phyloP scores from a whole-genome alignment of 2,888 invertebrate genomes.

The Malacosoma neustria region DNA sequence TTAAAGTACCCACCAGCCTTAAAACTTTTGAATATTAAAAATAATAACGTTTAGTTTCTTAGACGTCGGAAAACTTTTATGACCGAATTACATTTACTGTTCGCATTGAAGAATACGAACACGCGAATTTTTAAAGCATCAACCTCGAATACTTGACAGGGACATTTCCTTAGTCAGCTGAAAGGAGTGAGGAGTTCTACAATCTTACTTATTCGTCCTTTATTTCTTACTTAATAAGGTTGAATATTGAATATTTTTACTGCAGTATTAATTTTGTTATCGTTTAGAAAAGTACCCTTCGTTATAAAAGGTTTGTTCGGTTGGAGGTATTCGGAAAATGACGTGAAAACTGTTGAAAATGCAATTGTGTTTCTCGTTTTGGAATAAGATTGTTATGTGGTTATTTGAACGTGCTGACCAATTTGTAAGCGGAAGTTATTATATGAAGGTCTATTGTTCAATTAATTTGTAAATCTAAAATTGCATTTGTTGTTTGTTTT shows the following conservation, averaged over 20 bases:
- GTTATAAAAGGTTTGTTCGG: slow-evolving; percentile 25
- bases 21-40: no score
- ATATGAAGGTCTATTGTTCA: no score
- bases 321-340: slow-evolving; percentile 22
- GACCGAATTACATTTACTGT: no score
- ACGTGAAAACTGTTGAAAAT: slow-evolving; percentile 33
- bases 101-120: no score
- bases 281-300: slow-evolving; percentile 26
- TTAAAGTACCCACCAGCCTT: no score
- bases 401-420: no score
- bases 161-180: slow-evolving; percentile 24
- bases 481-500: no score
- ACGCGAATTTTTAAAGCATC: slow-evolving; percentile 9
- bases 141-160: slow-evolving; percentile 20
- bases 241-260: background rate
- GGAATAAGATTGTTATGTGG: no score
- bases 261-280: slow-evolving; percentile 3
- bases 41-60: no score
- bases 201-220: slow-evolving; percentile 3
- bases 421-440: no score
- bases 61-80: no score
- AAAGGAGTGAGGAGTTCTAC: slow-evolving; percentile 20
- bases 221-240: background rate
- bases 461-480: no score
- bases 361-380: slow-evolving; percentile 21